Percentiles rank a stretch among this genome's conserved stretches.
These are phyloP conservation scores for Cerastis leucographa DNA, from an alignment of 2,888 invertebrate genomes.

Conservation along the genomic window DNA sequence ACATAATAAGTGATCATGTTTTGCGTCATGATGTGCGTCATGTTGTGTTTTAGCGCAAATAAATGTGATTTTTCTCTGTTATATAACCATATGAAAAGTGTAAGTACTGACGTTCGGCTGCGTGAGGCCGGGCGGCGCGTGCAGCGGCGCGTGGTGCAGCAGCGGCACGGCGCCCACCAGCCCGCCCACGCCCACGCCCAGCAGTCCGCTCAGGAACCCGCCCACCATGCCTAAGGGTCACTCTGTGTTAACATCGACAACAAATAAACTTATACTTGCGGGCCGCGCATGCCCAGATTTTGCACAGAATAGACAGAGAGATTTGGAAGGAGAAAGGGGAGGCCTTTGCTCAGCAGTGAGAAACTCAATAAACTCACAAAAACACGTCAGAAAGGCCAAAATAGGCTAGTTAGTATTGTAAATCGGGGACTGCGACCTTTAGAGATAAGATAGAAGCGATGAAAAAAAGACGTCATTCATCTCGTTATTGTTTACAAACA, in stretches of 20 bases:
- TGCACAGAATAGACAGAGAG: no score
- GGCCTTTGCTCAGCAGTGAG: no score
- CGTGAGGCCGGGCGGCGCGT: background rate
- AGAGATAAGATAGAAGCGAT: background rate
- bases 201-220: slow-evolving; percentile 80
- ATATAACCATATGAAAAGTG: no score
- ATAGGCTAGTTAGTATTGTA: background rate
- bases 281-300: no score
- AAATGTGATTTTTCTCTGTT: no score
- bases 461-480: background rate
- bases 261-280: background rate
- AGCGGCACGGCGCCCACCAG: slow-evolving; percentile 85
- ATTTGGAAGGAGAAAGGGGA: no score
- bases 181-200: slow-evolving; percentile 74
- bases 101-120: background rate
- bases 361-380: no score
- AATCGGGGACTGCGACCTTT: background rate
- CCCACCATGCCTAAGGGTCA: slow-evolving; percentile 80
- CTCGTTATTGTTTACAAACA: background rate
- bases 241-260: background rate
- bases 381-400: background rate
- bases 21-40: no score
- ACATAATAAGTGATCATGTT: background rate
- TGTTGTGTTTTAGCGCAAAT: background rate
- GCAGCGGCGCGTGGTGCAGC: slow-evolving; percentile 69